Evolutionary conservation across 2,797 vertebrate species (phyloP).

Genomic region (Pelobates cultripes): DNA sequence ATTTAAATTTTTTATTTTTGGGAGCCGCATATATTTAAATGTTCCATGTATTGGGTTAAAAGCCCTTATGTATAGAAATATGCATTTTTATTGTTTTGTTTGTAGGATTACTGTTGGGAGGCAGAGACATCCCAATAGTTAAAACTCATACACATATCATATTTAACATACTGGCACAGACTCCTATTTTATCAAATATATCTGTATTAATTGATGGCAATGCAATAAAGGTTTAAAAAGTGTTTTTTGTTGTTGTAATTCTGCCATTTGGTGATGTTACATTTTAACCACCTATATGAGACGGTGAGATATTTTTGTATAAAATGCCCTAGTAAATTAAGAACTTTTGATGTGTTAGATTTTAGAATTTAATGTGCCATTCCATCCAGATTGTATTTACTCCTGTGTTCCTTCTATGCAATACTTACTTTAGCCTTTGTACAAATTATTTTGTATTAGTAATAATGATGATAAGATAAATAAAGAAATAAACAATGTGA

Average conservation of each 20-base stretch:
- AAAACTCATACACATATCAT: no score
- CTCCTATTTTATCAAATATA: no score
- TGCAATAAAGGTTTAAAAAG: no score
- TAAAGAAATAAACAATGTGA: slow-evolving; percentile 73
- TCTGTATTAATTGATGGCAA: no score
- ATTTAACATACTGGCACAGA: no score
- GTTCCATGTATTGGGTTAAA: no score
- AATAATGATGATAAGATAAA: slow-evolving; percentile 66
- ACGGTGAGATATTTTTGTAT: slow-evolving; percentile 68
- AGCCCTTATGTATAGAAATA: no score
- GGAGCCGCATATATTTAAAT: no score
- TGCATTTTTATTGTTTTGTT: no score
- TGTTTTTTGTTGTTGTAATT: neutral
- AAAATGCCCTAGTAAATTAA: slow-evolving; percentile 61
- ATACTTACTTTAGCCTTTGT: slow-evolving; percentile 81
- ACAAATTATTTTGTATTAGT: slow-evolving; percentile 83
- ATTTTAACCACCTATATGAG: slow-evolving; percentile 60
- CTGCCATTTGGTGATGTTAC: slow-evolving; percentile 39
- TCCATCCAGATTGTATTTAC: slow-evolving; percentile 72
- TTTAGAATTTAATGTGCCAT: slow-evolving; percentile 72
- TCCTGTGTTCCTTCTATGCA: slow-evolving; percentile 83
- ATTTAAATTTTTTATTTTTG: no score
- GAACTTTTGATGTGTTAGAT: slow-evolving; percentile 63
- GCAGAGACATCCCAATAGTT: no score
- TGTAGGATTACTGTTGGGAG: no score